Evolutionary conservation across 2,113 vertebrate species (phyloP), one percentile per base, ranked within the genome.

Genomic region (Antidorcas marsupialis): DNA sequence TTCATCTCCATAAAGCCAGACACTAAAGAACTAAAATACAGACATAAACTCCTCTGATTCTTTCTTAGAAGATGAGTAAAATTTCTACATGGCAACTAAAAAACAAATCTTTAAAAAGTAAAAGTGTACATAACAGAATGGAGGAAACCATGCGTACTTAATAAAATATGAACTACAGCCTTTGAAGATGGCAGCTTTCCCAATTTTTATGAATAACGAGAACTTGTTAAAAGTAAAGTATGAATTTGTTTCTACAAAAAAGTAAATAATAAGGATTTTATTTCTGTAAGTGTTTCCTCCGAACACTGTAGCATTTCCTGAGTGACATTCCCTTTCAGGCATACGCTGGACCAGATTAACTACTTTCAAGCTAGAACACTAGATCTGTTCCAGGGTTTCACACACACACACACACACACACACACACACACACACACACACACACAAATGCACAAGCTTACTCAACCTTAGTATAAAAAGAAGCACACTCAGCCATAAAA

Each of bases 311-410:
- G 76, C 33, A 95, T 84, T 93, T 93, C 60, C 96, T 93, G 82
- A 91, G 67, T 14, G 88, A n/a, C n/a, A 71, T 14, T 55, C 33
- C 28, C 36, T 92, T 92, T 93, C 53, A 92, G 57, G 67, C 16
- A 53, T 84, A 91, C 93, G 93, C 76, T 36, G 91, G 91, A 97
- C 13, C 88, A 94, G 94, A 84, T 55, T 55, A 74, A 60, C 76
- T 87, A 55, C 84, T 92, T 96, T 97, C 96, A 82, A 91, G 87
- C 84, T 74, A 50, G 86, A 95, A 85, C 39, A 27, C 50, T 64
- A n/a, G 43, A 27, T 82, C 62, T n/a, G 3, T 60, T 86, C 59
- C 36, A 90, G 47, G n/a, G 81, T 30, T 91, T 53, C 11, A 33
- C 8, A 14, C 23, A n/a, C 28, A 67, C 71, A 53, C 53, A n/a